Evolutionary conservation across 2,113 vertebrate species (phyloP).

Genomic region (Percopsis transmontana): DNA sequence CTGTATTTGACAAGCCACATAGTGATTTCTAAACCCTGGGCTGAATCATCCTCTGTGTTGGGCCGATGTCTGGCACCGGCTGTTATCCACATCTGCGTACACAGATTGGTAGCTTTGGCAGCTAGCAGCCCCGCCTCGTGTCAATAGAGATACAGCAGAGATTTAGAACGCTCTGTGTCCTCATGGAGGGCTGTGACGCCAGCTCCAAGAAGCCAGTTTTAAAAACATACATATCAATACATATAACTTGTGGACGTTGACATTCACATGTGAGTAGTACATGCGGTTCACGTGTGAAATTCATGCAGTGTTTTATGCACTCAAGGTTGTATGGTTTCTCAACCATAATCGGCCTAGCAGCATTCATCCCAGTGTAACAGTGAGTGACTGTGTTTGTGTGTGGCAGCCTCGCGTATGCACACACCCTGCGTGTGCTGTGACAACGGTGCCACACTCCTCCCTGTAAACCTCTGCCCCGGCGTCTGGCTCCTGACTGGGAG

Average conservation of each 20-base stretch:
- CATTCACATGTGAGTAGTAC: too few relatives aligned
- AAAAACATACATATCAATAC: too few relatives aligned
- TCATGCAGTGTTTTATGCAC: constrained; percentile 2
- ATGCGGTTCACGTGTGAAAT: too few relatives aligned
- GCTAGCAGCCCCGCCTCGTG: constrained; percentile 27
- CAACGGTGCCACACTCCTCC: constrained; percentile 66
- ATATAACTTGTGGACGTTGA: too few relatives aligned
- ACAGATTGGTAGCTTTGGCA: constrained; percentile 47
- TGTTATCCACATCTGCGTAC: constrained; percentile 61
- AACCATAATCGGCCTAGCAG: neutral
- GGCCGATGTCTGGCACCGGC: constrained; percentile 31
- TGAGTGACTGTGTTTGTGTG: neutral
- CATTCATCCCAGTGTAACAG: neutral
- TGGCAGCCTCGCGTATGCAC: constrained; percentile 17
- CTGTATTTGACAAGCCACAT: constrained; percentile 40
- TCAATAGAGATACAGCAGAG: constrained; percentile 31
- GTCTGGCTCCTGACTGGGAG: constrained; percentile 63
- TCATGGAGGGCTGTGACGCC: constrained; percentile 21
- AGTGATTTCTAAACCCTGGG: constrained; percentile 41
- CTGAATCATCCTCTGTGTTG: constrained; percentile 14
- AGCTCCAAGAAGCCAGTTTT: too few relatives aligned
- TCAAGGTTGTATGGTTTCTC: constrained; percentile 28
- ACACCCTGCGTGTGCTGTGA: constrained; percentile 69
- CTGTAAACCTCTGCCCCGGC: constrained; percentile 57
- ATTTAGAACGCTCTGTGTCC: constrained; percentile 26